Conservation (phyloP, 2,888 invertebrate species). For the Limenitis camilla region DNA sequence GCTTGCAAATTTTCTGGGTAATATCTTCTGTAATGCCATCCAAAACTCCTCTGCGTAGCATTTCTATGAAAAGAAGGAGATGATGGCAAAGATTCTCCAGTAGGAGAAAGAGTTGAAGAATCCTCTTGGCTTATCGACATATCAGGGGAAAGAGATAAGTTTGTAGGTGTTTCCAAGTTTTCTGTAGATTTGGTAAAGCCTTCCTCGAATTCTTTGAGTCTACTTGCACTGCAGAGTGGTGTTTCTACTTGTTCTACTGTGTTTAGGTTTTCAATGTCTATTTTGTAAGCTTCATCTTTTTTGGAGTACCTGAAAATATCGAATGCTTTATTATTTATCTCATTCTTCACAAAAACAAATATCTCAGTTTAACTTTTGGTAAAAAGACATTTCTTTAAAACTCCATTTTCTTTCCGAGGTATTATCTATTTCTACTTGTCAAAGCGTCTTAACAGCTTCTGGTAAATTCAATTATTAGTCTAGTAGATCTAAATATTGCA, state of each 20-base stretch:
- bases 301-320: conserved; percentile 66
- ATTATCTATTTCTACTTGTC: too few species aligned
- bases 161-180: conserved; percentile 38
- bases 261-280: conserved; percentile 78
- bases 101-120: conserved; percentile 34
- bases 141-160: conserved; percentile 35
- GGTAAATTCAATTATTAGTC: too few species aligned
- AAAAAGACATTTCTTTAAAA: too few species aligned
- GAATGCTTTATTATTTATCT: too few species aligned
- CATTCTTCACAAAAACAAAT: too few species aligned
- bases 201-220: conserved; percentile 66
- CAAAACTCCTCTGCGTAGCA: conserved; percentile 51
- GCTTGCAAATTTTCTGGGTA: conserved; percentile 38
- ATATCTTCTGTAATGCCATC: conserved; percentile 55
- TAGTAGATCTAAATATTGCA: too few species aligned
- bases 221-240: conserved; percentile 85
- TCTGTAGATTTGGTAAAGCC: conserved; percentile 48
- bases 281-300: conserved; percentile 71
- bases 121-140: conserved; percentile 42
- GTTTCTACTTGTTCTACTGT: conserved; percentile 78
- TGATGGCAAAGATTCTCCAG: conserved; percentile 43
- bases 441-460: too few species aligned
- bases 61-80: conserved; percentile 43
- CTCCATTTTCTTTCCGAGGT: too few species aligned
- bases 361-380: too few species aligned